Evolutionary conservation across 2,113 vertebrate genomes (phyloP).

Genomic region (Larimichthys crocea): DNA sequence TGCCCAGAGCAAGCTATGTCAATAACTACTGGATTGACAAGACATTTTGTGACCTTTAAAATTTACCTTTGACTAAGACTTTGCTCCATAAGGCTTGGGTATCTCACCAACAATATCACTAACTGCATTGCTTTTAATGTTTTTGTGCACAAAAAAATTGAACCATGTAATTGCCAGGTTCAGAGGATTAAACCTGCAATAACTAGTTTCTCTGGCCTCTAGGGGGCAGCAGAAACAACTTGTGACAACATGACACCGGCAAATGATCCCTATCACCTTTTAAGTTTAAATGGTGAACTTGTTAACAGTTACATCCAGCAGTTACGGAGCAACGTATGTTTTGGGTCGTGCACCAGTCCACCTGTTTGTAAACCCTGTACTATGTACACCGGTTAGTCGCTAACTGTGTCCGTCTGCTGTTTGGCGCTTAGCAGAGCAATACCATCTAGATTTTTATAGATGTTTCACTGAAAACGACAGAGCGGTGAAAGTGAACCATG

Average conservation of each 20-base stretch:
- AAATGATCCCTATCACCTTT: background rate
- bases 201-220: background rate
- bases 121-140: background rate
- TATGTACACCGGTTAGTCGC: no score
- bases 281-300: background rate
- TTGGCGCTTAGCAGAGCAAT: background rate
- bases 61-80: background rate
- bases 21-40: background rate
- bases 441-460: background rate
- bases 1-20: fast-evolving
- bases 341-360: background rate
- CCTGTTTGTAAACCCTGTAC: no score
- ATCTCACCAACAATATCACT: background rate
- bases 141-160: background rate
- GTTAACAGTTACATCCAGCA: background rate
- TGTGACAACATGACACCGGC: no score
- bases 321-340: background rate
- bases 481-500: background rate
- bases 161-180: background rate
- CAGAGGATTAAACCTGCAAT: background rate
- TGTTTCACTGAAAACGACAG: no score
- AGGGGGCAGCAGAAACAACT: background rate
- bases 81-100: background rate
- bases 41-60: background rate
- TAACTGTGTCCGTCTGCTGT: background rate